Percentiles rank a stretch among this genome's conserved stretches.
phyloP scores from a whole-genome alignment of 2,113 vertebrate species.

The Pterophyllum scalare region DNA sequence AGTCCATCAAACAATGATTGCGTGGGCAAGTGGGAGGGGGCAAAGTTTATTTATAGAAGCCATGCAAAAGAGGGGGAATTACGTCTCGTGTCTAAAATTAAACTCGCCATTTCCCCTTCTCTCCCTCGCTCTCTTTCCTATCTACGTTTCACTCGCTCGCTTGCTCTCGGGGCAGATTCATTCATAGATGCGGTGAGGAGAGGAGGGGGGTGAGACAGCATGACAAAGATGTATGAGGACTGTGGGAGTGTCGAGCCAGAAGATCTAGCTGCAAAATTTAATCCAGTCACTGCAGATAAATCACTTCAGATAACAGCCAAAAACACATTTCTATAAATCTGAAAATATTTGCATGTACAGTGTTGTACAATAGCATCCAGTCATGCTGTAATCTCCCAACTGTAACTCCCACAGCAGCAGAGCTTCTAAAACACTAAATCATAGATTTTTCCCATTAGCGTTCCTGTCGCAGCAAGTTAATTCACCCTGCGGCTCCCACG shows the following conservation, averaged over 20 bases:
- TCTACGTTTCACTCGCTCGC: background rate
- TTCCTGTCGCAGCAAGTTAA: constrained; percentile 39
- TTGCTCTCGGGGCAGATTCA: constrained; percentile 27
- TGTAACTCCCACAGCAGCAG: background rate
- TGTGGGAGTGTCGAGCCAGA: constrained; percentile 11
- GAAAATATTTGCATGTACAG: background rate
- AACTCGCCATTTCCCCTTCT: constrained; percentile 30
- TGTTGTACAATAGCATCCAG: background rate
- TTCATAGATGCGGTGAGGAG: constrained; percentile 58
- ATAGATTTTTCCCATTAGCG: constrained; percentile 36
- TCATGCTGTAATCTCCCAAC: background rate
- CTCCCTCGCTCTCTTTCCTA: constrained; percentile 6
- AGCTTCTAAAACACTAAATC: constrained; percentile 27
- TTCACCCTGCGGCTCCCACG: constrained; percentile 22
- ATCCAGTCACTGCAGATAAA: background rate
- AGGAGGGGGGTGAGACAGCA: constrained; percentile 3
- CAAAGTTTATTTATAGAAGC: constrained; percentile 67
- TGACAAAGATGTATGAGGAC: constrained; percentile 17
- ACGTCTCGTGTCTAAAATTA: constrained; percentile 67
- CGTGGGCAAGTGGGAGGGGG: constrained; percentile 6
- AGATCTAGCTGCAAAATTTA: background rate
- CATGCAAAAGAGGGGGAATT: constrained; percentile 53
- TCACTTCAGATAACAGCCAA: background rate
- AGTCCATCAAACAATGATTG: constrained; percentile 41
- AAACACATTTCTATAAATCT: background rate